Evolutionary conservation across 1,140 invertebrate genomes (phyloP).

Genomic region (Lepidurus apus): DNA sequence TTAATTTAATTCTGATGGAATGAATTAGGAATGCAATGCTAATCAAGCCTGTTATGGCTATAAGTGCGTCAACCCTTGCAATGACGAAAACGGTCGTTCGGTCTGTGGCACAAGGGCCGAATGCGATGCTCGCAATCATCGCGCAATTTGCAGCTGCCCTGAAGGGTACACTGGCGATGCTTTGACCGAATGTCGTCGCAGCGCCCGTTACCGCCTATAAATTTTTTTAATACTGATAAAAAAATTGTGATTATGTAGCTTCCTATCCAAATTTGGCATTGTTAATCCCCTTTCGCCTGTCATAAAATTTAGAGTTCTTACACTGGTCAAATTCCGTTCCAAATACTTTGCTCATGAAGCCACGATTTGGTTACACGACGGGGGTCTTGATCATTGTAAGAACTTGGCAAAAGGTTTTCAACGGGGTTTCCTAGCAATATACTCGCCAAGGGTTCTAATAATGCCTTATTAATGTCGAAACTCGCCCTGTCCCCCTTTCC

Average conservation of each 20-base stretch:
- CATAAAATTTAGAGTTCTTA: neutral
- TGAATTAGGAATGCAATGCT: constrained; percentile 56
- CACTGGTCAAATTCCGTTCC: neutral
- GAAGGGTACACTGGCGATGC: constrained; percentile 75
- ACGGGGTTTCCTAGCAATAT: neutral
- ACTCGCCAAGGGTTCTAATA: constrained; percentile 8
- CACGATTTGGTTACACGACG: neutral
- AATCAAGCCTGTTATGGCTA: constrained; percentile 64
- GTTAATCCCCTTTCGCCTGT: neutral
- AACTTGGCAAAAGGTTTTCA: neutral
- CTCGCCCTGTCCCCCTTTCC: neutral
- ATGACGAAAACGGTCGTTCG: constrained; percentile 50
- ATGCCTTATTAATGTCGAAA: neutral
- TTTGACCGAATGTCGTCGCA: constrained; percentile 51
- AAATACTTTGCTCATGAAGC: neutral
- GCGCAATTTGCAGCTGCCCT: constrained; percentile 77
- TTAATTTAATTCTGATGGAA: neutral
- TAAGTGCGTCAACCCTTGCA: constrained; percentile 68
- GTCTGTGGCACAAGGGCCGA: constrained; percentile 63
- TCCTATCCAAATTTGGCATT: neutral
- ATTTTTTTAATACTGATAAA: neutral
- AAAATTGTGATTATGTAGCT: neutral
- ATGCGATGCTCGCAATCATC: constrained; percentile 68
- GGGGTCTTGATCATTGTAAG: neutral
- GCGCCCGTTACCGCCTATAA: neutral